Evolutionary conservation across 2,113 vertebrate genomes (phyloP).

Genomic region (Procavia capensis): DNA sequence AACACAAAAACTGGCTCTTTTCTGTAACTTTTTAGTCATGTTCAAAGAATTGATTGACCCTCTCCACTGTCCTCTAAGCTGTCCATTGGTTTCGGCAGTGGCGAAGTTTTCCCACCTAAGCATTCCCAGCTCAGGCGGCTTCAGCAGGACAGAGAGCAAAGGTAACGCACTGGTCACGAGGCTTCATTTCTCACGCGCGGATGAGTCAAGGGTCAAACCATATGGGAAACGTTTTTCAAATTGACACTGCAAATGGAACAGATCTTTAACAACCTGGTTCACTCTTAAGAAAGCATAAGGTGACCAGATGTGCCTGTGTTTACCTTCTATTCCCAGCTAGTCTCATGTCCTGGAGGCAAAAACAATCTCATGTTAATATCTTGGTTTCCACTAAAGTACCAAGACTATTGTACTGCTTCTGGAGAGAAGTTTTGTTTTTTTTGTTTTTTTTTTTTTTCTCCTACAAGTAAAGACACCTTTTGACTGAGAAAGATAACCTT

Average conservation of each 20-base stretch:
- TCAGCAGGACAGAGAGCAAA: neutral
- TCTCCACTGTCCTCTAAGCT: neutral
- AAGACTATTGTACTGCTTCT: neutral
- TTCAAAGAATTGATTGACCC: conserved; percentile 2
- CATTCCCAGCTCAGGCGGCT: neutral
- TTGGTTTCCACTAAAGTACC: neutral
- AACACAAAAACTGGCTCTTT: neutral
- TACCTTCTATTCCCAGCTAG: conserved; percentile 3
- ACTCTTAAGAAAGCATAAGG: conserved; percentile 6
- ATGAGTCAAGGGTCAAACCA: neutral
- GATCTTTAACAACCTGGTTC: neutral
- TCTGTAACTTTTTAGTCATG: neutral
- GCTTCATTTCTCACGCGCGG: neutral
- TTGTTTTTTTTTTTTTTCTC: neutral
- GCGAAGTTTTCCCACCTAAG: neutral
- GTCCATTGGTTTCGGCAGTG: neutral
- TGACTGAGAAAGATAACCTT: neutral
- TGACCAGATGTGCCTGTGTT: conserved; percentile 32
- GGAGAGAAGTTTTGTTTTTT: neutral
- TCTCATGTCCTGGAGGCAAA: neutral
- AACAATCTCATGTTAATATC: neutral
- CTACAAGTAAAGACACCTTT: neutral
- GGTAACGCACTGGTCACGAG: neutral
- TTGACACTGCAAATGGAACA: neutral
- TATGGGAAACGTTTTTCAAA: neutral